Evolutionary conservation across 2,113 vertebrate species (phyloP), one percentile per base, ranked within the genome.

Genomic region (Calidris pygmaea): DNA sequence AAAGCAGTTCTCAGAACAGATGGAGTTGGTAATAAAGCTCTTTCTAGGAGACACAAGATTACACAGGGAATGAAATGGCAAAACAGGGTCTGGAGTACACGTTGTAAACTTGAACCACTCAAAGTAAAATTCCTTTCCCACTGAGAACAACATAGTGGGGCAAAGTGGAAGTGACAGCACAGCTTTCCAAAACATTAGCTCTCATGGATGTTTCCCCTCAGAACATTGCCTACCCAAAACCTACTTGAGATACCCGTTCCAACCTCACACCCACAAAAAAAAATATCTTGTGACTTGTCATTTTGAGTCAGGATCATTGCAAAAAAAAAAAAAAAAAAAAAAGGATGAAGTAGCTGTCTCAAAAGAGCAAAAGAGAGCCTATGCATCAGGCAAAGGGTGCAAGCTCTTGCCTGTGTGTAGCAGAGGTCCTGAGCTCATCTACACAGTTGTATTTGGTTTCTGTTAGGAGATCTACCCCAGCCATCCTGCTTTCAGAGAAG

Each of bases 11-110:
- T 91, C 75, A 29, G 82, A 93, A 96, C 93, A 96, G 93, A 96
- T 90, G 95, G 95, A 91, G 76, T 65, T 93, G 92, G 90, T 95
- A 95, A 96, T 94, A 93, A 88, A 93, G 90, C 75, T 84, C 95
- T 39, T 96, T 93, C 93, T 93, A 94, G 91, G 95, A 96, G 96
- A 92, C 89, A 90, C 79, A 95, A 70, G 67, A 93, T 92, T 95
- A 86, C 82, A 83, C 59, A 83, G 75, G 78, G 92, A 97, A 93
- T 41, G 27, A 95, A 88, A 95, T 55, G 89, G 89, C 0, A 9
- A 93, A 95, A 90, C 85, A 89, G 85, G 30, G 68, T 74, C 95
- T 96, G 83, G 75, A 88, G 55, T 41, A 90, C 72, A 70, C 0
- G 0, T 19, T 74, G 72, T 74, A 93, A 89, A 77, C 91, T 84